Evolutionary conservation across 1,140 invertebrate genomes (phyloP), one percentile per base, ranked within the genome.

Genomic region (Calliphora vicina): DNA sequence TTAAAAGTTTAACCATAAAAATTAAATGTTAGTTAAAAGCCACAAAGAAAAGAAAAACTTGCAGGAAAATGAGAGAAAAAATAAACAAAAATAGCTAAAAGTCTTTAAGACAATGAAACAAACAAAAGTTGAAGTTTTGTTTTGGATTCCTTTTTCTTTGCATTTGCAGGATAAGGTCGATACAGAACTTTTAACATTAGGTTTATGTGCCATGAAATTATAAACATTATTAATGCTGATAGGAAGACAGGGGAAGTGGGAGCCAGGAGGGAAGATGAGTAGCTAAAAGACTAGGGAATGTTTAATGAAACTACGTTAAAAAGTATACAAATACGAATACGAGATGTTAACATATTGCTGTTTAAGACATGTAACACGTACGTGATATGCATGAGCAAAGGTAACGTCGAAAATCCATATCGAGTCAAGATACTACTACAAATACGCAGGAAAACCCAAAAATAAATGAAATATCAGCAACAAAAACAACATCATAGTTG

Each of bases 121-220:
- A 20, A 67, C 61, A 25, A 67, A n/a, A 50, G 13, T 50, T 50
- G 1, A 35, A 50, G 45, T 50, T 50, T 50, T 50, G 12, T 50
- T n/a, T n/a, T 50, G 17, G 4, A 6, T 50, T n/a, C 45, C 13
- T 17, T 50, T 50, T 67, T 13, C 5, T 61, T 67, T 67, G 6
- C 61, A 17, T 57, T 57, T 67, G n/a, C 61, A 67, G 61, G n/a
- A 67, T 67, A 67, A 23, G 20, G 23, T 67, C 61, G 61, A 67
- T 67, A 67, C n/a, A 10, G 61, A 67, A 67, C 61, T 12, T 10
- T 67, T 67, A 23, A 67, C n/a, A 67, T 67, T 67, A 23, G 20
- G 61, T 67, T 67, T 67, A 67, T 67, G 61, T 67, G 61, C 61
- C 61, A 67, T 67, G 61, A 67, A 67, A 67, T 67, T 67, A 67